phyloP scores from a whole-genome alignment of 2,888 invertebrate genomes.

The Drosophila niveifrons region DNA sequence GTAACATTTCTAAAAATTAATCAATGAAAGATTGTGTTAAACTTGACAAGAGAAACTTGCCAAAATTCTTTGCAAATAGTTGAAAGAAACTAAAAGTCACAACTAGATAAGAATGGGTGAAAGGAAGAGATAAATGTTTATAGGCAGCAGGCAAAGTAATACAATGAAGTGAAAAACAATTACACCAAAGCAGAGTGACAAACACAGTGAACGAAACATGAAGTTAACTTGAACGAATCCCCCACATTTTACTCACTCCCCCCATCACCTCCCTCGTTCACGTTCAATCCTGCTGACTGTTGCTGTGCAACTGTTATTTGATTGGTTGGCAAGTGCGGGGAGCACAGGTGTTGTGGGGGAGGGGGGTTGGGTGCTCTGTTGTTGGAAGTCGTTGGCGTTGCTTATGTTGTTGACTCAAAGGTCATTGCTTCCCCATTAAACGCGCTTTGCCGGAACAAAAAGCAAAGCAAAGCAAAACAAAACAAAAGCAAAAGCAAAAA shows the following conservation, averaged over 20 bases:
- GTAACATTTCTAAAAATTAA: not conserved
- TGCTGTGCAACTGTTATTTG: conserved; percentile 49
- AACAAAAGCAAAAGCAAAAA: conserved; percentile 29
- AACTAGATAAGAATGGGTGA: conserved; percentile 16
- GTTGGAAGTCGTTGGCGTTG: conserved; percentile 38
- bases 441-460: conserved; percentile 66
- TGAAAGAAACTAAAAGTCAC: conserved; percentile 11
- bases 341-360: conserved; percentile 12
- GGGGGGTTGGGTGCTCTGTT: conserved; percentile 3
- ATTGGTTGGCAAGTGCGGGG: conserved; percentile 3
- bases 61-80: conserved; percentile 1
- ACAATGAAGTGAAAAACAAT: conserved; percentile 16
- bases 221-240: conserved; percentile 27
- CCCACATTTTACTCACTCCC: not conserved
- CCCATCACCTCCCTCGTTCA: not conserved
- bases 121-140: conserved; percentile 11
- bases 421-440: conserved; percentile 77
- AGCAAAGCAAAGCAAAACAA: conserved; percentile 51
- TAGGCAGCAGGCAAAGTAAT: not conserved
- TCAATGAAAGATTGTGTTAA: not conserved
- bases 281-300: conserved; percentile 20
- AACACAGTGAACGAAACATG: conserved; percentile 28
- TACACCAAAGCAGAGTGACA: conserved; percentile 20
- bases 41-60: not conserved
- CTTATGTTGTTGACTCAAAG: conserved; percentile 72